These are phyloP conservation scores for Piprites chloris DNA, from an alignment of 2,113 vertebrate genomes.

Conservation along the genomic window DNA sequence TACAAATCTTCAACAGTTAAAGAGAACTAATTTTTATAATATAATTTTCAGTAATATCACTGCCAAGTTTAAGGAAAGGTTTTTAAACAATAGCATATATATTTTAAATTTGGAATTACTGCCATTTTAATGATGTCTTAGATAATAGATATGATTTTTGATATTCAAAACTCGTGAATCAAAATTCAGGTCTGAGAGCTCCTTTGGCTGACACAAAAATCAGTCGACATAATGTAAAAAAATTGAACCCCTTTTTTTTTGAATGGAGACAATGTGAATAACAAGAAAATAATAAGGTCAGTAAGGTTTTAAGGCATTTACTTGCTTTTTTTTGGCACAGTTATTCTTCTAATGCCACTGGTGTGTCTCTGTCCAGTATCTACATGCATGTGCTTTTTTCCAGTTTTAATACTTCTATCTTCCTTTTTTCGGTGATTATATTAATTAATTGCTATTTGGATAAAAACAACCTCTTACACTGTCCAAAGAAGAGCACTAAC, in stretches of 20 bases:
- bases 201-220: background rate
- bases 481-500: background rate
- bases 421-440: background rate
- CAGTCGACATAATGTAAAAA: no score
- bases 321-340: background rate
- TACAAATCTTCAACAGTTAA: background rate
- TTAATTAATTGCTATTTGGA: background rate
- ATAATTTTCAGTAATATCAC: background rate
- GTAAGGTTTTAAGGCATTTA: background rate
- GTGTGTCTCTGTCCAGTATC: background rate
- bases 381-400: background rate
- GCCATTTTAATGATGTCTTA: background rate
- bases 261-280: background rate
- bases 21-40: background rate
- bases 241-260: background rate
- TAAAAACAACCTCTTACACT: background rate
- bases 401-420: background rate
- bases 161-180: background rate
- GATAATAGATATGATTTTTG: background rate
- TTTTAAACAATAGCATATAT: background rate
- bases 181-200: background rate
- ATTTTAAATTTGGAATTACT: background rate
- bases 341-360: background rate
- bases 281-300: background rate
- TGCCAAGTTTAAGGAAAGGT: background rate